These are phyloP conservation scores for Batillaria attramentaria DNA, from an alignment of 1,140 invertebrate species.

Conservation along the genomic window DNA sequence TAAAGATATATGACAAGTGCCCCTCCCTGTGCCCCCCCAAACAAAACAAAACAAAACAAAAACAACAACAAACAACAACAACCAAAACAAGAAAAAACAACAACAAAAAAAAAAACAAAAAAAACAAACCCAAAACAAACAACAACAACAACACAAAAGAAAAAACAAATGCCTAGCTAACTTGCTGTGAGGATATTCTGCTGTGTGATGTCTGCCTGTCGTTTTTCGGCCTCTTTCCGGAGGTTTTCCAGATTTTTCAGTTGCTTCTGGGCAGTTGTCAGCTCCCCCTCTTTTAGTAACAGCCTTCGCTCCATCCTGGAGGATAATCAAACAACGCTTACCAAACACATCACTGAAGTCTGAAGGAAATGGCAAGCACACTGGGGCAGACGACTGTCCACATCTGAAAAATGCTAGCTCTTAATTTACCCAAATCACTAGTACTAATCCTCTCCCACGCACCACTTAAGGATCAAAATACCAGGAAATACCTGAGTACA, in stretches of 20 bases:
- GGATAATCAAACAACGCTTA: not conserved
- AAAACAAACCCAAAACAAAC: not conserved
- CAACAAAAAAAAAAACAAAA: not conserved
- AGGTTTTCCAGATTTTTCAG: slow-evolving; percentile 52
- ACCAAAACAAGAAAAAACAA: too few species aligned
- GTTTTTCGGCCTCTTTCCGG: slow-evolving; percentile 44
- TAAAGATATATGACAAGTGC: too few species aligned
- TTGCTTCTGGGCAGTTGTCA: slow-evolving; percentile 44
- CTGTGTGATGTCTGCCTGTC: slow-evolving; percentile 52
- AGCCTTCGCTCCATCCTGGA: slow-evolving; percentile 52
- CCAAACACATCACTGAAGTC: not conserved
- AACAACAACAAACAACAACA: too few species aligned
- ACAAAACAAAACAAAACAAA: too few species aligned
- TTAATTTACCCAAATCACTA: not conserved
- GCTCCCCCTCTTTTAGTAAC: slow-evolving; percentile 50
- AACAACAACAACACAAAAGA: not conserved
- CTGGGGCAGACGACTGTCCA: too few species aligned
- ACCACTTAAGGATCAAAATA: too few species aligned
- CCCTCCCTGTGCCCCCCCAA: too few species aligned
- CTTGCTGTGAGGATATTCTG: slow-evolving; percentile 46
- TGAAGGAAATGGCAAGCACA: too few species aligned
- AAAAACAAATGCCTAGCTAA: slow-evolving; percentile 40
- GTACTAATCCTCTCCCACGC: too few species aligned
- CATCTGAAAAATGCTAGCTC: not conserved
- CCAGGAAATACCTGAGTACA: too few species aligned